Conservation (phyloP, 1,140 invertebrate genomes). For the Rhagoletis pomonella region DNA sequence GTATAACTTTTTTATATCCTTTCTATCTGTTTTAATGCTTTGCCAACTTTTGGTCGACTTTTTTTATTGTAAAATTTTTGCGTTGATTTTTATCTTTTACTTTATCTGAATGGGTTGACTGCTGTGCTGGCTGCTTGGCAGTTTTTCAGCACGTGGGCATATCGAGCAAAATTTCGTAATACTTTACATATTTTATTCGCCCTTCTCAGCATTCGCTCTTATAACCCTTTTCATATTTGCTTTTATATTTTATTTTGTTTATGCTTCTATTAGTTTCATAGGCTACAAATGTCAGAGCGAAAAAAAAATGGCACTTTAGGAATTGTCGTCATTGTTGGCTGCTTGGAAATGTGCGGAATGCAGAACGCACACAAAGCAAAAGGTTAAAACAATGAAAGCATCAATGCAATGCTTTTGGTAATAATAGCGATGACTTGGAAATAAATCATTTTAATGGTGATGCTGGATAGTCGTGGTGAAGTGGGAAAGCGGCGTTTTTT, state of each 20-base stretch:
- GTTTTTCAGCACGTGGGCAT: slow-evolving; percentile 1
- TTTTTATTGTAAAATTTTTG: not conserved
- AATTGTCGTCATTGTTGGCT: slow-evolving; percentile 22
- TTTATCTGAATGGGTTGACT: slow-evolving; percentile 27
- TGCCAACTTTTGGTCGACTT: slow-evolving; percentile 6
- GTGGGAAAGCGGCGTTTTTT: not conserved
- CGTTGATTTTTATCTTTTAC: not conserved
- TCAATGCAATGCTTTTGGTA: not conserved
- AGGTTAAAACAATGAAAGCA: slow-evolving; percentile 5
- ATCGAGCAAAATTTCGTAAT: not conserved
- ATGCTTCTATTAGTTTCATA: not conserved
- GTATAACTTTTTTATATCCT: not conserved
- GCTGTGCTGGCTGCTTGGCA: slow-evolving; percentile 1
- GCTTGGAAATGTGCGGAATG: not conserved
- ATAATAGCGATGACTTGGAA: slow-evolving; percentile 24
- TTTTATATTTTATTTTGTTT: slow-evolving; percentile 16
- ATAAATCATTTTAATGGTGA: slow-evolving; percentile 27
- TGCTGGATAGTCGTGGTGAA: not conserved
- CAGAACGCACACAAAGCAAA: not conserved
- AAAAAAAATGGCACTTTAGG: not conserved
- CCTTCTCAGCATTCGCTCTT: not conserved
- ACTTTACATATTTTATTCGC: not conserved
- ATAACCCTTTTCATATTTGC: not conserved
- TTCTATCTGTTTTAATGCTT: slow-evolving; percentile 23
- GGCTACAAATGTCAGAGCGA: not conserved